phyloP scores from a whole-genome alignment of 2,888 invertebrate species.

The Merodon equestris region DNA sequence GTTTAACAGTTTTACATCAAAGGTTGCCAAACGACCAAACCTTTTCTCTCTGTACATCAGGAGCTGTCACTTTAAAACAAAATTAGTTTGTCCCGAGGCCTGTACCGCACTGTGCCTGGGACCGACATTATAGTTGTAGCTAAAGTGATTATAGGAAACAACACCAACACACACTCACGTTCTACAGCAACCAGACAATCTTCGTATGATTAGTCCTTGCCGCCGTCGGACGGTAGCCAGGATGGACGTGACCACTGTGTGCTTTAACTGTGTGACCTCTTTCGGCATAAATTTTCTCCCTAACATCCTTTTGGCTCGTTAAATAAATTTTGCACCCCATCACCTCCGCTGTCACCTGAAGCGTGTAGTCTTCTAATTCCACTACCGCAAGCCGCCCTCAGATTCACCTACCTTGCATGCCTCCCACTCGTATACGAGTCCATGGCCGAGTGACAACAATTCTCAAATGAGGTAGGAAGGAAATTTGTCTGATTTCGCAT shows the following conservation, averaged over 20 bases:
- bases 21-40: not conserved
- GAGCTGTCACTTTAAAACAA: conserved; percentile 30
- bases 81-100: conserved; percentile 52
- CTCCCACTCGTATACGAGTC: conserved; percentile 15
- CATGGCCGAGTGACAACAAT: conserved; percentile 50
- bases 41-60: conserved; percentile 1
- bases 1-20: too few species aligned
- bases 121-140: conserved; percentile 51
- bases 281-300: conserved; percentile 66
- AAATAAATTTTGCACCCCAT: conserved; percentile 68
- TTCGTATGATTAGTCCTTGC: too few species aligned
- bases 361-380: conserved; percentile 65
- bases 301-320: conserved; percentile 69
- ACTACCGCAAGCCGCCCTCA: conserved; percentile 33
- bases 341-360: conserved; percentile 65
- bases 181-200: not conserved
- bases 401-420: not conserved
- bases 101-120: conserved; percentile 37
- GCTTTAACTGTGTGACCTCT: conserved; percentile 64
- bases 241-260: conserved; percentile 61
- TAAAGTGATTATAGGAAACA: conserved; percentile 64
- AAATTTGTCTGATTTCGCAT: conserved; percentile 65
- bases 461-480: conserved; percentile 50
- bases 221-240: conserved; percentile 5
- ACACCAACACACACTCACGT: conserved; percentile 15